Conservation (phyloP, 2,888 invertebrate genomes). For the Calameuta pallipes region DNA sequence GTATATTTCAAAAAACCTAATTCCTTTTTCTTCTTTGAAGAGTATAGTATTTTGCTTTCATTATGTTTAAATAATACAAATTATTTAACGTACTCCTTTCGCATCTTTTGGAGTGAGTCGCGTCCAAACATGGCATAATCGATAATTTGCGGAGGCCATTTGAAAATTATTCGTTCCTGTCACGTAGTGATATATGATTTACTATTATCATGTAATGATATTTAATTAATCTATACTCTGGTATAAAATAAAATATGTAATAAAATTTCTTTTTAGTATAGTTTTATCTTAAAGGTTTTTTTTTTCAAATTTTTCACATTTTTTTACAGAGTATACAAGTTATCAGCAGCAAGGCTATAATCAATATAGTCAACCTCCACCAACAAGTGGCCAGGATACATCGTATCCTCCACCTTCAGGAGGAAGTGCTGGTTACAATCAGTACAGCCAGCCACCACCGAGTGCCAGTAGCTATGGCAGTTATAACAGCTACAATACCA, state of each 20-base stretch:
- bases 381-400: slow-evolving; percentile 55
- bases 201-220: background rate
- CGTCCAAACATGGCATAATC: background rate
- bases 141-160: background rate
- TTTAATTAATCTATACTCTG: background rate
- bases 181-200: background rate
- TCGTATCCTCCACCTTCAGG: slow-evolving; percentile 61
- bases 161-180: background rate
- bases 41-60: background rate
- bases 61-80: background rate
- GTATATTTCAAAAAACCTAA: background rate
- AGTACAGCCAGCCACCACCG: slow-evolving; percentile 62
- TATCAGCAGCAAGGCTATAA: slow-evolving; percentile 60
- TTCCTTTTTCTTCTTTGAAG: background rate
- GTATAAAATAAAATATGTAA: background rate
- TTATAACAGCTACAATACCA: slow-evolving; percentile 54
- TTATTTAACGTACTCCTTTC: background rate
- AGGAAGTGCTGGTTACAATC: slow-evolving; percentile 52
- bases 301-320: background rate
- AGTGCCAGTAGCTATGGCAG: slow-evolving; percentile 48
- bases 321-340: slow-evolving; percentile 56
- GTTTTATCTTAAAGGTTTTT: background rate
- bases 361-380: slow-evolving; percentile 61
- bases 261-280: background rate
- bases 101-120: background rate